phyloP scores from a whole-genome alignment of 2,888 invertebrate species.

The Erebia aethiops region DNA sequence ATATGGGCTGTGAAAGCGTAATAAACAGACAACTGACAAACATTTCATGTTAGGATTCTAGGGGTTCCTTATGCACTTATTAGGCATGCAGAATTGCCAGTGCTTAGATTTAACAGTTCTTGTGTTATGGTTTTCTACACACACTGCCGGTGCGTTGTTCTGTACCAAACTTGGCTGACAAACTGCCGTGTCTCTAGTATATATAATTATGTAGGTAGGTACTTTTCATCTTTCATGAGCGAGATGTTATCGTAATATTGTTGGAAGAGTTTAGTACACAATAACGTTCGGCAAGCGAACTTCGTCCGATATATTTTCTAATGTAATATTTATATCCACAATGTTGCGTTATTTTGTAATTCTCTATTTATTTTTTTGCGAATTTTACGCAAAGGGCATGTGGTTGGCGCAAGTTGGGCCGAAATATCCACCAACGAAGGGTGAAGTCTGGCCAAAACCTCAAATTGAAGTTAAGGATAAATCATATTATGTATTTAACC shows the following conservation, averaged over 20 bases:
- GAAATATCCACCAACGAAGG: conserved; percentile 80
- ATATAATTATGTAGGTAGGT: too few species aligned
- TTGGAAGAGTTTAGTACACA: not conserved
- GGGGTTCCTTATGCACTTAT: too few species aligned
- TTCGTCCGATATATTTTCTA: not conserved
- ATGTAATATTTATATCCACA: not conserved
- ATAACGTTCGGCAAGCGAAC: not conserved
- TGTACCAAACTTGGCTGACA: too few species aligned
- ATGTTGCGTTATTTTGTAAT: conserved; percentile 29
- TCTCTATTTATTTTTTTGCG: conserved; percentile 23
- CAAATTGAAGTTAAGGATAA: conserved; percentile 70
- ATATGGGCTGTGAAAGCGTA: too few species aligned
- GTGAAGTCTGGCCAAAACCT: conserved; percentile 88
- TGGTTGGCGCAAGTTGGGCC: conserved; percentile 71
- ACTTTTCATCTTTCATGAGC: not conserved
- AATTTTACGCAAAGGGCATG: conserved; percentile 23
- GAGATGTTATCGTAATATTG: conserved; percentile 3
- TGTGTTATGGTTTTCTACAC: too few species aligned
- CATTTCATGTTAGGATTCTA: too few species aligned
- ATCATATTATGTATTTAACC: conserved; percentile 70
- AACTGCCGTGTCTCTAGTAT: too few species aligned
- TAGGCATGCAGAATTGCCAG: too few species aligned
- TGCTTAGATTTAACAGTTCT: too few species aligned
- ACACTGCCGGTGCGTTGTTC: too few species aligned
- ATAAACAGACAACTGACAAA: too few species aligned